These are phyloP conservation scores for Drosophila niveifrons DNA, from an alignment of 2,888 invertebrate genomes.

Conservation along the genomic window DNA sequence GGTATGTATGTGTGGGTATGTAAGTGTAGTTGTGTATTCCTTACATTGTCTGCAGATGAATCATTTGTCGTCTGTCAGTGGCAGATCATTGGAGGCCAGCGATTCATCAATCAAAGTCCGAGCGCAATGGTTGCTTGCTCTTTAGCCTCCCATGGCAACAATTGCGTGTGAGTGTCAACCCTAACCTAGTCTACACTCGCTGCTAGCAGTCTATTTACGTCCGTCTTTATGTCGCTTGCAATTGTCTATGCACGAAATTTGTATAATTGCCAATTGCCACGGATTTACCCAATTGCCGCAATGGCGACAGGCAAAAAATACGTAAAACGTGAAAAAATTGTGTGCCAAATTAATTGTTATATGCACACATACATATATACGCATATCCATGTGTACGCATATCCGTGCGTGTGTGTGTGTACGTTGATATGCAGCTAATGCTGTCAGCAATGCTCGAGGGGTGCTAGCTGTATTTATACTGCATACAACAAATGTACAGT, in stretches of 20 bases:
- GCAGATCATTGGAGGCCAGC: conserved; percentile 71
- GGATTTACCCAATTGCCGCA: conserved; percentile 79
- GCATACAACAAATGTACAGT: neutral
- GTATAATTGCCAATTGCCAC: conserved; percentile 81
- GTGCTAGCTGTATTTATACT: conserved; percentile 10
- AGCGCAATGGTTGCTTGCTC: conserved; percentile 28
- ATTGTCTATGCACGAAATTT: conserved; percentile 76
- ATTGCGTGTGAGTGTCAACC: conserved; percentile 49
- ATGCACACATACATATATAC: conserved; percentile 9
- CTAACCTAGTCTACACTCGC: conserved; percentile 53
- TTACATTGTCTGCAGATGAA: conserved; percentile 51
- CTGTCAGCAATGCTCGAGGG: conserved; percentile 22
- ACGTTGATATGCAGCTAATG: conserved; percentile 15
- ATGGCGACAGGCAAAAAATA: conserved; percentile 51
- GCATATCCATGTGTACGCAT: neutral
- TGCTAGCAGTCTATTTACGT: conserved; percentile 60
- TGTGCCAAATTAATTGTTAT: conserved; percentile 80
- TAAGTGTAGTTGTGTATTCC: conserved; percentile 2
- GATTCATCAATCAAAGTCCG: conserved; percentile 56
- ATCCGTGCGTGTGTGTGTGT: neutral
- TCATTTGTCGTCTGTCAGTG: conserved; percentile 72
- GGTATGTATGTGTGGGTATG: conserved; percentile 8
- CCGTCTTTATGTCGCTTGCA: conserved; percentile 35
- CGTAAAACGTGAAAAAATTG: conserved; percentile 28
- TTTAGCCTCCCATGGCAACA: conserved; percentile 26